Evolutionary conservation across 2,888 invertebrate species (phyloP), one percentile per base, ranked within the genome.

Genomic region (Nymphalis urticae): DNA sequence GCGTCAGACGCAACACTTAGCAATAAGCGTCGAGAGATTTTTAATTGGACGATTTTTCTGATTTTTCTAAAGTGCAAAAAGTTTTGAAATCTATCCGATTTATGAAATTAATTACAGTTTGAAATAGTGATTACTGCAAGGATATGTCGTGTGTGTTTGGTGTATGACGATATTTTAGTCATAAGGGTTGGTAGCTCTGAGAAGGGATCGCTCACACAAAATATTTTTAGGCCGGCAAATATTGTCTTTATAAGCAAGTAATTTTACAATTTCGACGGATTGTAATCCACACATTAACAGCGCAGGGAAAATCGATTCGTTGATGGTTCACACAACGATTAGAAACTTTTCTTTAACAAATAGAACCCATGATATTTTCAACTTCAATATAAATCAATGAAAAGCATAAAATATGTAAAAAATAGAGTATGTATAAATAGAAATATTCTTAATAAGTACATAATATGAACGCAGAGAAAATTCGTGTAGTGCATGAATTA

Each of bases 41-140:
- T 66, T 66, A 60, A 66, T 60, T 66, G 59, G 60, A 53, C 24
- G 60, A 60, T 47, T 66, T 60, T 19, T 51, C 51, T 47, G 42
- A 48, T 48, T 47, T 65, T 27, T 59, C 60, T 60, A 42, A 58
- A 58, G 36, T 7, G 42, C 42, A 42, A 13, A 36, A 13, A 58
- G 17, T n/a, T 58, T 58, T 58, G 36, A 32, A 42, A 7, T 9
- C 42, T n/a, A 19, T 13, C 42, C 19, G n/a, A 58, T 19, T 58
- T 3, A 19, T 36, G 36, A 58, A n/a, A 36, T 36, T n/a, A 54
- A 17, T 54, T 27, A 27, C 6, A 27, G 21, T 53, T 53, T 24
- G 21, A 10, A 2, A 21, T 21, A 21, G 48, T 13, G 19, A 8
- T 21, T 21, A 13, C 13, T n/a, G 7, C 7, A n/a, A 32, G 27